Evolutionary conservation across 2,113 vertebrate genomes (phyloP).

Genomic region (Aegithalos caudatus): DNA sequence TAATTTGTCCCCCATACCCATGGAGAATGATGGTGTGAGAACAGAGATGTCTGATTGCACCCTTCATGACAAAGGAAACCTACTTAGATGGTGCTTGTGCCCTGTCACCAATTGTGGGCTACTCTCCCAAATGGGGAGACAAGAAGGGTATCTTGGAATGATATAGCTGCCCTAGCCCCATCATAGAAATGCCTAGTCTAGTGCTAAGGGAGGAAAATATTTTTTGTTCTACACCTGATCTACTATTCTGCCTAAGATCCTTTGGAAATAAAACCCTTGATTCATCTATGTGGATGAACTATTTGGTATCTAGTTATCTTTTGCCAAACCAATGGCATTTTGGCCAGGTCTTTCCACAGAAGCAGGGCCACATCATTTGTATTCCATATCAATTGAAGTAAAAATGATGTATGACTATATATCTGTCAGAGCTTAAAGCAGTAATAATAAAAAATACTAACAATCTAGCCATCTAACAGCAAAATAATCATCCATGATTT

Average conservation of each 20-base stretch:
- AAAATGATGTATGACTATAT: neutral
- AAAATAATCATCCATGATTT: neutral
- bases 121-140: neutral
- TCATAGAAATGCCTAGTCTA: neutral
- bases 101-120: neutral
- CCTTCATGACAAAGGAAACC: neutral
- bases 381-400: neutral
- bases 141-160: neutral
- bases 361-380: neutral
- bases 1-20: rapidly evolving
- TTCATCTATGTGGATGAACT: neutral
- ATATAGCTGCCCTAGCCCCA: neutral
- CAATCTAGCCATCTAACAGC: neutral
- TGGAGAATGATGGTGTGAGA: neutral
- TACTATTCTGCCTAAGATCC: neutral
- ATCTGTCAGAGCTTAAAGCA: neutral
- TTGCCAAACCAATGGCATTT: neutral
- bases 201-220: neutral
- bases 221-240: neutral
- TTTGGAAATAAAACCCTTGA: neutral
- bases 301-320: neutral
- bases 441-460: neutral
- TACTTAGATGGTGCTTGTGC: neutral
- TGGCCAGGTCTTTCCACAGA: neutral
- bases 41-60: neutral